Percentiles rank a stretch among this genome's conserved stretches.
These are phyloP conservation scores for Dendrolimus punctatus DNA, from an alignment of 1,140 invertebrate species.

Conservation along the genomic window DNA sequence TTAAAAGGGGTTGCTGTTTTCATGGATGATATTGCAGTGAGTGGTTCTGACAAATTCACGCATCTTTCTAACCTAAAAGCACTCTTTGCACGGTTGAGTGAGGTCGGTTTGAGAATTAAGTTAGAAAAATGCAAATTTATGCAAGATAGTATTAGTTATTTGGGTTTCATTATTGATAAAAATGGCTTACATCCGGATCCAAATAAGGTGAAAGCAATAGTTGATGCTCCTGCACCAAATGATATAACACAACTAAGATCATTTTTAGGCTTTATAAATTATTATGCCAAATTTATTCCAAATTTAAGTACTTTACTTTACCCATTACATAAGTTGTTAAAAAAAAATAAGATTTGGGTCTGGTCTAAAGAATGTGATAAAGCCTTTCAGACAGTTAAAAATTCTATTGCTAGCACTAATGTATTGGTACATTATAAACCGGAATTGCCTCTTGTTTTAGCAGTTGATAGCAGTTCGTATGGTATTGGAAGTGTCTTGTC, in stretches of 20 bases:
- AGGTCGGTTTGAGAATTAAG: background rate
- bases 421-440: background rate
- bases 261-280: constrained; percentile 31
- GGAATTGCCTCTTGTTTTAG: background rate
- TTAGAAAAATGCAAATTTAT: background rate
- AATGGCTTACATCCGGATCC: background rate
- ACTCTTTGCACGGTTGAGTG: background rate
- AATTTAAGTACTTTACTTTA: constrained; percentile 20
- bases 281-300: constrained; percentile 25
- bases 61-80: background rate
- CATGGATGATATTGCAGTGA: background rate
- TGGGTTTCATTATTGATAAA: too few relatives aligned
- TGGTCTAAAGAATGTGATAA: too few relatives aligned
- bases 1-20: background rate
- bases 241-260: background rate
- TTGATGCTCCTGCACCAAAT: background rate
- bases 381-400: background rate
- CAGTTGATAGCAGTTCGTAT: too few relatives aligned
- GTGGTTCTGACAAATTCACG: background rate
- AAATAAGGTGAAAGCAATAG: background rate
- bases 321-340: constrained; percentile 16
- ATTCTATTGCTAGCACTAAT: background rate
- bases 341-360: too few relatives aligned
- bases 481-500: too few relatives aligned
- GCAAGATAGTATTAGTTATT: too few relatives aligned